phyloP scores from a whole-genome alignment of 1,140 invertebrate species.

The Stenopsyche tienmushanensis region DNA sequence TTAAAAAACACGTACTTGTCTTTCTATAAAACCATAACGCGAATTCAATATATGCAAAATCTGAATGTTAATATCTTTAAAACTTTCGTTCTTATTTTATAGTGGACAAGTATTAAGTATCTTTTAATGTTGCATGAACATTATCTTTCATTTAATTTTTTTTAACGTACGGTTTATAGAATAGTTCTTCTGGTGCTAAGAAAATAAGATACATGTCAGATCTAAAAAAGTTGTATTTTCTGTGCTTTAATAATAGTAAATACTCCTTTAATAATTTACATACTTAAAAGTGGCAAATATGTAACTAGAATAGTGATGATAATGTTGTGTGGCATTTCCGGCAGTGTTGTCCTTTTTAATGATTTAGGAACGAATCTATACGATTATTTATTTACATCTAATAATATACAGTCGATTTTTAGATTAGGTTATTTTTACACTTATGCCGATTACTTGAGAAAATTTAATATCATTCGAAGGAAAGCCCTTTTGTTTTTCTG shows the following conservation, averaged over 20 bases:
- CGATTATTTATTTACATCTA: neutral
- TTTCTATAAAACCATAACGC: too few relatives aligned
- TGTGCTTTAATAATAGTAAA: slow-evolving; percentile 3
- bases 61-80: too few relatives aligned
- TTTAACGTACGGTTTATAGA: too few relatives aligned
- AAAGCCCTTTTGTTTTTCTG: slow-evolving; percentile 36
- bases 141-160: too few relatives aligned
- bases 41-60: too few relatives aligned
- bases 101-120: too few relatives aligned
- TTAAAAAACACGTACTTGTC: too few relatives aligned
- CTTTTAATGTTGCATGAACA: too few relatives aligned
- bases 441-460: slow-evolving; percentile 24
- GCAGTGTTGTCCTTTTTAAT: neutral
- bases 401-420: neutral
- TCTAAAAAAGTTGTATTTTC: slow-evolving; percentile 8
- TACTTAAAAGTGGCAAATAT: too few relatives aligned
- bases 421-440: neutral
- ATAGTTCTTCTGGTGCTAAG: too few relatives aligned
- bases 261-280: neutral
- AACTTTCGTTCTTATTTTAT: too few relatives aligned
- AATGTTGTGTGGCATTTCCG: slow-evolving; percentile 14
- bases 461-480: slow-evolving; percentile 26
- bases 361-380: neutral
- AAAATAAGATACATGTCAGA: neutral
- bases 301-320: neutral